Conservation (phyloP, 2,113 vertebrate genomes). For the Microcebus ravelobensis region DNA sequence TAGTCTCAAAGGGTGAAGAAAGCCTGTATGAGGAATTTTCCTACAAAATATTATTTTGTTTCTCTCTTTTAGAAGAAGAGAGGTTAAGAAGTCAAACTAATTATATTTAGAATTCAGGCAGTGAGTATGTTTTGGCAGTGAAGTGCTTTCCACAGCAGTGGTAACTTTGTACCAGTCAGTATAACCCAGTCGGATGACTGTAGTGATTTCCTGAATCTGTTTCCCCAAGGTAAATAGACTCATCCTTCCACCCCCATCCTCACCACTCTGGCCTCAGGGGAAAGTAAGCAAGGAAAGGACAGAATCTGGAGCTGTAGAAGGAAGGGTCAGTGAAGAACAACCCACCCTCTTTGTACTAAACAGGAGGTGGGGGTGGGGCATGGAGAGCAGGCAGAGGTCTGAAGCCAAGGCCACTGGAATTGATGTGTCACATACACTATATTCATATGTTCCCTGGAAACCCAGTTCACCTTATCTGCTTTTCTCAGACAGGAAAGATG, state of each 20-base stretch:
- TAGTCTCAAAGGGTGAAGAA: not conserved
- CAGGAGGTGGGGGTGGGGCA: not conserved
- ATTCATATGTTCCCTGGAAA: not conserved
- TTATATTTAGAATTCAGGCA: not conserved
- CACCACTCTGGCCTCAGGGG: not conserved
- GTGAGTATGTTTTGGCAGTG: not conserved
- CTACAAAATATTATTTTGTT: not conserved
- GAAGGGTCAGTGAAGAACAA: not conserved
- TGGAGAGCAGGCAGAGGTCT: not conserved
- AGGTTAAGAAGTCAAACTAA: slow-evolving; percentile 5
- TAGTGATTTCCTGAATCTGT: not conserved
- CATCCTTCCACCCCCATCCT: not conserved
- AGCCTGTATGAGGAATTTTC: not conserved
- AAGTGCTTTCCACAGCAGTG: not conserved
- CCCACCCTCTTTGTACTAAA: not conserved
- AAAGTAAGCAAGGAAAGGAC: not conserved
- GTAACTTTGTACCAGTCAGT: not conserved
- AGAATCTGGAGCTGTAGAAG: not conserved
- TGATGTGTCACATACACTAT: not conserved
- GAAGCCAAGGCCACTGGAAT: not conserved
- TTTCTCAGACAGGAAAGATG: slow-evolving; percentile 32
- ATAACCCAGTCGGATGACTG: not conserved
- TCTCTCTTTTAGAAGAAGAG: not conserved
- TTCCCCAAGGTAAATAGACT: not conserved
- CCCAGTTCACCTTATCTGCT: not conserved